phyloP scores from a whole-genome alignment of 2,113 vertebrate genomes.

The Calonectris borealis region DNA sequence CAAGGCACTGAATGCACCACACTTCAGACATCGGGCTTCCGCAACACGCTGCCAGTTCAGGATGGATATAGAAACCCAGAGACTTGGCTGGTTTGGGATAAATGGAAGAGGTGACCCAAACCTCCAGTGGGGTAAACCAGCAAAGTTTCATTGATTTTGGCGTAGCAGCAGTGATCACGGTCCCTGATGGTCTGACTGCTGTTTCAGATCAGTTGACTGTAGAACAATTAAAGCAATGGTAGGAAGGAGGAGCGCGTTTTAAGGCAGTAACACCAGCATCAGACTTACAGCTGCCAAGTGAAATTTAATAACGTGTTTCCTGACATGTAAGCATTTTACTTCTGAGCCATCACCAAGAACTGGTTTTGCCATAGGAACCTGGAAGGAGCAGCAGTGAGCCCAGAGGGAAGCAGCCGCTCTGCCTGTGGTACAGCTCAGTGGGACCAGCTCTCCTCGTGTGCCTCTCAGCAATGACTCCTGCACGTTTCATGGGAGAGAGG shows the following conservation, averaged over 20 bases:
- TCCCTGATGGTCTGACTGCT: background rate
- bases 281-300: background rate
- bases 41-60: accelerated
- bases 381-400: background rate
- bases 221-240: background rate
- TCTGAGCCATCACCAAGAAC: background rate
- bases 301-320: background rate
- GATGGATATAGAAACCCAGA: background rate
- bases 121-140: background rate
- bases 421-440: background rate
- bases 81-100: background rate
- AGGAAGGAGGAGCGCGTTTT: accelerated
- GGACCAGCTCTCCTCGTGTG: background rate
- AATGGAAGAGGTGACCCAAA: background rate
- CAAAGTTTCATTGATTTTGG: background rate
- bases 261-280: background rate
- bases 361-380: background rate
- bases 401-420: no score
- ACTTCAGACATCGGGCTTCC: accelerated
- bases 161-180: background rate
- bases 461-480: background rate
- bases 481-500: background rate
- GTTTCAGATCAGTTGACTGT: background rate
- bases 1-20: background rate
- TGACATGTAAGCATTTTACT: background rate